phyloP scores from a whole-genome alignment of 2,113 vertebrate genomes.

The Rhegmatorhina hoffmannsi region DNA sequence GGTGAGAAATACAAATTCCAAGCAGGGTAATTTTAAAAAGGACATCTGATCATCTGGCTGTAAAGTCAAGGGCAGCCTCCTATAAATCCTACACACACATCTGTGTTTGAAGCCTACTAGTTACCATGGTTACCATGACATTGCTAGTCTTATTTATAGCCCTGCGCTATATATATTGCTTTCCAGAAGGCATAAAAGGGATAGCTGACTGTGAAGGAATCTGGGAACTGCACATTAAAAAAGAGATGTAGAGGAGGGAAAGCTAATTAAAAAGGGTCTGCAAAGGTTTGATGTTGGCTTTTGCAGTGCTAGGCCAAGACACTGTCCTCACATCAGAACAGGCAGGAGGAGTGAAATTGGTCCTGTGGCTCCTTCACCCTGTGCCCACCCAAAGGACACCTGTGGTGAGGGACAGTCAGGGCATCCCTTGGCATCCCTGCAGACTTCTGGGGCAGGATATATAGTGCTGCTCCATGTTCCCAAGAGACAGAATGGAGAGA shows the following conservation, averaged over 20 bases:
- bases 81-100: slow-evolving; percentile 43
- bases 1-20: slow-evolving; percentile 18
- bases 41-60: slow-evolving; percentile 25
- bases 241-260: neutral
- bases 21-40: slow-evolving; percentile 41
- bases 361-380: rapidly evolving
- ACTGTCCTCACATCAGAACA: rapidly evolving
- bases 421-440: too few species aligned
- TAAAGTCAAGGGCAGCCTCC: slow-evolving; percentile 60
- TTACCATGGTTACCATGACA: slow-evolving; percentile 76
- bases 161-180: slow-evolving; percentile 67
- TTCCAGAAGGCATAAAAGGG: slow-evolving; percentile 70
- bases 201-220: slow-evolving; percentile 70
- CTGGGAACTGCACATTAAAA: slow-evolving; percentile 44
- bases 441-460: neutral
- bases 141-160: slow-evolving; percentile 78
- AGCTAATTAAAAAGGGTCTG: slow-evolving; percentile 38
- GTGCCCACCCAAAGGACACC: rapidly evolving
- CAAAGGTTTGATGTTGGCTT: neutral
- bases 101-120: slow-evolving; percentile 59
- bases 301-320: rapidly evolving
- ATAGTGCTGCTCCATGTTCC: rapidly evolving
- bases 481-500: neutral
- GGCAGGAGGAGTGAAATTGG: too few species aligned
- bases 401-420: rapidly evolving